Evolutionary conservation across 2,797 vertebrate species (phyloP).

Genomic region (Brachymystax lenok): DNA sequence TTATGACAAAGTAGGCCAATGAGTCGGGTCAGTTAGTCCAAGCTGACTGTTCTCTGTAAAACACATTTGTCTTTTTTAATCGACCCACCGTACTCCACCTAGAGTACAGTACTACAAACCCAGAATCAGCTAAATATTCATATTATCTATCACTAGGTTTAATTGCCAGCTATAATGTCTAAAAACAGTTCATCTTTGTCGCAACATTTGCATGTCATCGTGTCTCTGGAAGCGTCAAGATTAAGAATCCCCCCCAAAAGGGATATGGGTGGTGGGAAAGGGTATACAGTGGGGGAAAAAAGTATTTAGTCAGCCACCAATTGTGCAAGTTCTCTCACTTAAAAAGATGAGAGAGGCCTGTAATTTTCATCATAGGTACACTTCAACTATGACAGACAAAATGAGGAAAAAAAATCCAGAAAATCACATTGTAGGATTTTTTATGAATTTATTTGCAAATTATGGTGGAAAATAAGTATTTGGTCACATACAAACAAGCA

Average conservation of each 20-base stretch:
- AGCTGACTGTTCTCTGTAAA: neutral
- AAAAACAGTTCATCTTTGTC: neutral
- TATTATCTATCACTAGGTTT: neutral
- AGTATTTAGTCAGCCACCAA: no score
- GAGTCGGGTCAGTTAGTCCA: neutral
- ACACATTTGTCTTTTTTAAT: neutral
- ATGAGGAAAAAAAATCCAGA: no score
- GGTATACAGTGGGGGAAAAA: no score
- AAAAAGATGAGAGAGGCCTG: no score
- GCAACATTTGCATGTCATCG: neutral
- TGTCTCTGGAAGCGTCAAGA: neutral
- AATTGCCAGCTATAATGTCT: neutral
- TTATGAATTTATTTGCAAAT: no score
- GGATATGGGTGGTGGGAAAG: constrained; percentile 3
- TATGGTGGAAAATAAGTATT: no score
- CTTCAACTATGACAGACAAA: no score
- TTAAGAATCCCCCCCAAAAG: neutral
- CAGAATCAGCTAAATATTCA: neutral
- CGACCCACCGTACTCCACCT: no score
- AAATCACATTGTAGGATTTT: no score
- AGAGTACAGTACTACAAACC: neutral
- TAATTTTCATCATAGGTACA: no score
- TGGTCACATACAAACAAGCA: no score
- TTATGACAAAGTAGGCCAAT: neutral
- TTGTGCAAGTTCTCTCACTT: no score